phyloP scores from a whole-genome alignment of 2,797 vertebrate species.

The Synaphobranchus kaupii region DNA sequence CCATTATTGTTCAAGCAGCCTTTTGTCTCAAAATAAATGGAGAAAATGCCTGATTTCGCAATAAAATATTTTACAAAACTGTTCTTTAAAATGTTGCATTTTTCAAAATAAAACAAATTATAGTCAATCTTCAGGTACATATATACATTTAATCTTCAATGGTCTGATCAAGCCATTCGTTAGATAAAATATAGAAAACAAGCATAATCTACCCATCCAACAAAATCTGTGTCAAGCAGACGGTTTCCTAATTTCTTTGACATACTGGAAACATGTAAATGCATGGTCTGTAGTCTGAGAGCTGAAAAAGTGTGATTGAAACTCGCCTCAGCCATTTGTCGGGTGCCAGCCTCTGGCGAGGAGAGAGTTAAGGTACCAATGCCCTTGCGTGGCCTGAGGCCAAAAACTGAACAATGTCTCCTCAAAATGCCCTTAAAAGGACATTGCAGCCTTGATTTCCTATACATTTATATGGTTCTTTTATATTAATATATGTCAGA shows the following conservation, averaged over 20 bases:
- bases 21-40: not conserved
- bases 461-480: not conserved
- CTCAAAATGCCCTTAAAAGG: not conserved
- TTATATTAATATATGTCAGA: not conserved
- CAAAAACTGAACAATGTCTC: constrained; percentile 1
- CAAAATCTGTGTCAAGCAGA: not conserved
- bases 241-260: not conserved
- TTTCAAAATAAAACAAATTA: not conserved
- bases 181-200: not conserved
- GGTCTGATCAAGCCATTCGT: not conserved
- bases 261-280: not conserved
- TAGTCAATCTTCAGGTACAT: not conserved
- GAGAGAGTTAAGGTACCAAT: constrained; percentile 10
- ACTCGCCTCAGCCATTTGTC: not conserved
- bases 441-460: not conserved
- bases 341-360: not conserved
- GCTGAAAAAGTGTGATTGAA: not conserved
- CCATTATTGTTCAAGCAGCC: not conserved
- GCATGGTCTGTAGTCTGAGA: not conserved
- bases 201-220: not conserved
- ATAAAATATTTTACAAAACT: not conserved
- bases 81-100: not conserved
- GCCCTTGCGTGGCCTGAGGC: not conserved
- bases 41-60: not conserved
- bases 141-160: not conserved